Percentiles rank a stretch among this genome's conserved stretches.
phyloP scores from a whole-genome alignment of 2,888 invertebrate genomes.

The Melanostoma scalare region DNA sequence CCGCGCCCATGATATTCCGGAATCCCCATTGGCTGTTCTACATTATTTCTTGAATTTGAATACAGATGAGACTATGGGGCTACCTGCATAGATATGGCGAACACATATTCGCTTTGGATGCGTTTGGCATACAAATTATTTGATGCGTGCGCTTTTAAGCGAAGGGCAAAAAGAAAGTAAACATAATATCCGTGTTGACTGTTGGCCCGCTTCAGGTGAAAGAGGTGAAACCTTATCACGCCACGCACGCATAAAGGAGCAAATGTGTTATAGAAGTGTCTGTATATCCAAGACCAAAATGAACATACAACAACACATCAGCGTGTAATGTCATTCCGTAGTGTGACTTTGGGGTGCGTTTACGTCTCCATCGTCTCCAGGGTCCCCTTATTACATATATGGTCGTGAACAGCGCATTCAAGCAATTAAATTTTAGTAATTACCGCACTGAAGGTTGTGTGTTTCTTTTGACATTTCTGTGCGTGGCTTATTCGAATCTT shows the following conservation, averaged over 20 bases:
- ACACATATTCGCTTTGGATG: slow-evolving; percentile 39
- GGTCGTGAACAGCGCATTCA: slow-evolving; percentile 26
- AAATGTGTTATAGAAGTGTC: slow-evolving; percentile 1
- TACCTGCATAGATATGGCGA: slow-evolving; percentile 12
- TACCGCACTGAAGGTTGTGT: slow-evolving; percentile 16
- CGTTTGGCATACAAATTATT: slow-evolving; percentile 55
- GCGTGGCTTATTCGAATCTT: slow-evolving; percentile 15
- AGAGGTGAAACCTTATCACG: slow-evolving; percentile 61
- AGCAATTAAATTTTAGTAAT: slow-evolving; percentile 64
- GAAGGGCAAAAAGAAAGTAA: slow-evolving; percentile 70
- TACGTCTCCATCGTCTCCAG: no score
- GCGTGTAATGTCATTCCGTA: background rate
- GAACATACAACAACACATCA: background rate
- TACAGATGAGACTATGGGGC: slow-evolving; percentile 54
- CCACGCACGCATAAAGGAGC: background rate
- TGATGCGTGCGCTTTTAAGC: slow-evolving; percentile 36
- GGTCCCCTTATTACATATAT: slow-evolving; percentile 8
- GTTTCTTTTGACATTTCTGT: slow-evolving; percentile 37
- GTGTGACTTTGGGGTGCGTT: slow-evolving; percentile 15
- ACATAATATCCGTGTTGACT: slow-evolving; percentile 54
- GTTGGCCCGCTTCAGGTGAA: slow-evolving; percentile 51
- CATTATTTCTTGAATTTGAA: slow-evolving; percentile 59
- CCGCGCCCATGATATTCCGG: slow-evolving; percentile 67
- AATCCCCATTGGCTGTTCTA: slow-evolving; percentile 56
- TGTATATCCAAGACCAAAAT: slow-evolving; percentile 10